These are phyloP conservation scores for Ciconia stormi DNA, from an alignment of 2,113 vertebrate species.

Conservation along the genomic window DNA sequence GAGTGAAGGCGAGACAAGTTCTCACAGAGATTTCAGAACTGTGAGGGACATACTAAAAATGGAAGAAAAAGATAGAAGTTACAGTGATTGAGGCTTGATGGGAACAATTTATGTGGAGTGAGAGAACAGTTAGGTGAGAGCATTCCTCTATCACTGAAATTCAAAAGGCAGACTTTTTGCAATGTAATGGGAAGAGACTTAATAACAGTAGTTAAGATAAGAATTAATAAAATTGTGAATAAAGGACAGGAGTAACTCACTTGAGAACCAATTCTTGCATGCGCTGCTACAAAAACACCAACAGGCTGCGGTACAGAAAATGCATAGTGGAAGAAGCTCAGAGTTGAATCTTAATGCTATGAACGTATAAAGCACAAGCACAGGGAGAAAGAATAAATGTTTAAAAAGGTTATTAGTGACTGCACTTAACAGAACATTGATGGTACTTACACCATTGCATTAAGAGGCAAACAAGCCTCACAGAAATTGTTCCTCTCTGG, in stretches of 20 bases:
- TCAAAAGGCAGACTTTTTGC: background rate
- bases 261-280: background rate
- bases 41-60: background rate
- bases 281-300: background rate
- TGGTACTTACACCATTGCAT: background rate
- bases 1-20: background rate
- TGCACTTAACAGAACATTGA: background rate
- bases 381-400: background rate
- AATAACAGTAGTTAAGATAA: background rate
- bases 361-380: background rate
- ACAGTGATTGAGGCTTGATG: background rate
- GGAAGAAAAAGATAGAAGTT: background rate
- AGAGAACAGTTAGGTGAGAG: background rate
- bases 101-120: background rate
- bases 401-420: background rate
- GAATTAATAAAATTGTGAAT: background rate
- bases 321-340: background rate
- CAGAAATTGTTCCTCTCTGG: background rate
- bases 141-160: background rate
- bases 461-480: background rate
- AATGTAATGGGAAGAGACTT: background rate
- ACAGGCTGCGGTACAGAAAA: background rate
- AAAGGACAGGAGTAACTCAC: background rate
- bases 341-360: background rate
- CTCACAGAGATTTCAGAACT: background rate